Base-by-base conservation (phyloP, 2,888 invertebrate species). In the Erebia ligea region DNA sequence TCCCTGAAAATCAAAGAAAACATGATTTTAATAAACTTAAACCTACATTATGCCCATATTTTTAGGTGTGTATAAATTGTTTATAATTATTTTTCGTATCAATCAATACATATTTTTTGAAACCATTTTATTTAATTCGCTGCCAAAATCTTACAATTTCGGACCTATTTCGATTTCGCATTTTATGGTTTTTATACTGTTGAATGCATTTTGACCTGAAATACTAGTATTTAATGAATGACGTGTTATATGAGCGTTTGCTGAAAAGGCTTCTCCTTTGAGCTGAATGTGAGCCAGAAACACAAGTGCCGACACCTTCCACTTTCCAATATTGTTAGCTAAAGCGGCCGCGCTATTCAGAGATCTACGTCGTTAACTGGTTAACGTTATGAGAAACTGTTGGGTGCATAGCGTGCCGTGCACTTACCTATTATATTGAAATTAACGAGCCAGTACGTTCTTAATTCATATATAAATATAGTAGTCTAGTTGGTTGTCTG, bases 291-390 rank as follows among this genome's bases (percentile, higher is more conserved):
- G 48, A 50, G 68, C 67, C 59, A 62, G 70, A 70, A 74, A 74
- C 69, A 72, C 25, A 6, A 50, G 21, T 59, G 71, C 69, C 71
- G 54, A 66, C 71, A 68, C 67, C 72, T 68, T 72, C 68, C 68
- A 72, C 74, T 74, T 72, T 74, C 72, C 68, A 72, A 72, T 72
- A 70, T 69, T 72, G 70, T 68, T 72, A 72, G 67, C 59, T 67
- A 68, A 68, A 66, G 68, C 74, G 67, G 59, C 67, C 68, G 56
- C 50, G 67, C 69, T 66, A 70, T 72, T 74, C 66, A 67, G 66
- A 74, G 68, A 70, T 73, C 71, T 71, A 71, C 73, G 71, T 73
- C 73, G 71, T 73, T 73, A 73, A 69, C 71, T 64, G 58, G 71
- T 71, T 73, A 71, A 73, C 73, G 68, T 69, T 73, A 66, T 71